Base-by-base conservation (phyloP, 37 sponge, comb jelly and placozoan genomes). In the Lycopodina hypogea region DNA sequence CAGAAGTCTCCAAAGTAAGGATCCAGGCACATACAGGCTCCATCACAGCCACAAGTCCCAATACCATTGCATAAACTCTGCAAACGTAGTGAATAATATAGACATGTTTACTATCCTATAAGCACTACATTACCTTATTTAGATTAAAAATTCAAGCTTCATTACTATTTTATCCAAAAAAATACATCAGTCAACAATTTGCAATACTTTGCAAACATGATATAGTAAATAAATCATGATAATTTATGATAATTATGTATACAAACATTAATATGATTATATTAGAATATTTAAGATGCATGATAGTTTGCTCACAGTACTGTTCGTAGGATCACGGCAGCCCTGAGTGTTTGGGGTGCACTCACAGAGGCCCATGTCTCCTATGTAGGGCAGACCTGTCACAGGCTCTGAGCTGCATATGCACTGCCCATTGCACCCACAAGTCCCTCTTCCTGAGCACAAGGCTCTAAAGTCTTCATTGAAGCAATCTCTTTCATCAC, bases 301-400 rank as follows among this genome's bases (percentile, higher is more conserved):
- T n/a, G n/a, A n/a, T n/a, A n/a, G n/a, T n/a, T n/a, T 32, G 30
- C 66, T 65, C 35, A 65, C 66, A 34, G 66, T 65, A 3, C 66
- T 39, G n/a, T n/a, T n/a, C n/a, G n/a, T n/a, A n/a, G 63, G 78
- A 64, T 78, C 66, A 11, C 62, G 37, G 22, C 77, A 81, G 78
- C 69, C 68, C 68, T 60, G 61, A 28, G 77, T 77, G 24, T 66
- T 52, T 48, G 88, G 83, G 19, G 62, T 66, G 60, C 88, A 88
- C 22, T 74, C 79, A 55, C 88, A 88, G 42, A 45, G 32, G 0
- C 6, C 35, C 29, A 29, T 56, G 23, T 17, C 51, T 21, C 38
- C 29, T 2, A 22, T 69, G 39, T 80, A 80, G 7, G 63, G 81
- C 50, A 17, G 26, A 22, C 71, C 29, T 11, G 74, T 70, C 21